These are phyloP conservation scores for Trissoscelio sp. DNA, from an alignment of 2,888 invertebrate genomes.

Conservation along the genomic window DNA sequence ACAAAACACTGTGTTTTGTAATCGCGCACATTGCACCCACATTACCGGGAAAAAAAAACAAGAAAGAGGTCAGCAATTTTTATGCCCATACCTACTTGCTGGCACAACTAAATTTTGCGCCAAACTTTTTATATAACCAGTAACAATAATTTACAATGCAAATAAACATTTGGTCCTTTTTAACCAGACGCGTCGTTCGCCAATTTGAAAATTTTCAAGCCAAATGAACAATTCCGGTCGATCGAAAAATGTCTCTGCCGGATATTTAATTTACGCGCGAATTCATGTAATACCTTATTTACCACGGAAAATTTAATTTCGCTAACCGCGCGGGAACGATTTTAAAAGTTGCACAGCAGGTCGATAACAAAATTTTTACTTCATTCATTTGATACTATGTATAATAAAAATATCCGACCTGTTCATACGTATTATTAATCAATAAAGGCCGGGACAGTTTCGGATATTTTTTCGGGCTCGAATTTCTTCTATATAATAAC, in stretches of 20 bases:
- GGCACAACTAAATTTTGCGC: conserved; percentile 14
- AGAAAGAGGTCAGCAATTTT: conserved; percentile 34
- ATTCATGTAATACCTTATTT: conserved; percentile 23
- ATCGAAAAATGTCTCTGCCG: no score
- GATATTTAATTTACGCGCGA: conserved; percentile 30
- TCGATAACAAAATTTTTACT: no score
- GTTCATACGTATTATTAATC: no score
- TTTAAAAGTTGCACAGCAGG: conserved; percentile 7
- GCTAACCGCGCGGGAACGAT: conserved; percentile 14
- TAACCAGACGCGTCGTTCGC: no score
- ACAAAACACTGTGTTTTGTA: conserved; percentile 41
- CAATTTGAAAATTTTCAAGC: not conserved
- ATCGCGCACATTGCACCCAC: conserved; percentile 27
- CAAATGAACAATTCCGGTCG: conserved; percentile 3
- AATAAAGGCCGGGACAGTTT: no score
- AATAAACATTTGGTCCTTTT: no score
- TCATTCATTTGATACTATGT: no score
- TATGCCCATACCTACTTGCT: not conserved
- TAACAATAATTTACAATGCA: conserved; percentile 17
- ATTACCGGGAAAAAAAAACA: conserved; percentile 24
- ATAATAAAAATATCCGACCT: no score
- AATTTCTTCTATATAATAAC: no score
- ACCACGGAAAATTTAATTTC: conserved; percentile 25
- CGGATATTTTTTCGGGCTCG: no score
- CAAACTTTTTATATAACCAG: not conserved